Conservation (phyloP, 2,888 invertebrate genomes). For the Melanotus villosus region DNA sequence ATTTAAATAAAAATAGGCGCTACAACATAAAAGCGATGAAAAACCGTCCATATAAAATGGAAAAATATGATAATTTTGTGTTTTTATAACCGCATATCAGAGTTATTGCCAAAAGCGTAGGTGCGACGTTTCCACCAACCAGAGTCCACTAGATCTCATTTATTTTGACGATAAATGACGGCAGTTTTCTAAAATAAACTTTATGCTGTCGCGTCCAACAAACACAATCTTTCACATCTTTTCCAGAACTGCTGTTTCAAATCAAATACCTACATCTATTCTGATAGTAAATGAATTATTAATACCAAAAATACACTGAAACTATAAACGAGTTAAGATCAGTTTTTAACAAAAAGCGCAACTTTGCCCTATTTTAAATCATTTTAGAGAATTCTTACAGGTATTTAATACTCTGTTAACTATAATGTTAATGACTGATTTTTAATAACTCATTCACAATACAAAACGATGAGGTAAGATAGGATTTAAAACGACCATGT, state of each 20-base stretch:
- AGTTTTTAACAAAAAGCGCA: too few relatives aligned
- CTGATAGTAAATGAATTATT: background rate
- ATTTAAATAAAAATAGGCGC: constrained; percentile 23
- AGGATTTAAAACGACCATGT: too few relatives aligned
- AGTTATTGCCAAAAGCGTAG: constrained; percentile 33
- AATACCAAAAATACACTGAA: too few relatives aligned
- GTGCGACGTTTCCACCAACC: constrained; percentile 7
- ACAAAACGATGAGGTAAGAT: too few relatives aligned
- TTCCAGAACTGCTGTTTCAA: background rate
- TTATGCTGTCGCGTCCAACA: constrained; percentile 13
- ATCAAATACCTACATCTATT: constrained; percentile 1
- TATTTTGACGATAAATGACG: constrained; percentile 29
- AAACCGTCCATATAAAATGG: constrained; percentile 12
- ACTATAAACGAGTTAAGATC: too few relatives aligned
- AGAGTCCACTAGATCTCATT: constrained; percentile 17
- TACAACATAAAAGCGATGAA: constrained; percentile 7
- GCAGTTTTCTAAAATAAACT: constrained; percentile 33
- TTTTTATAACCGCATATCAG: constrained; percentile 23
- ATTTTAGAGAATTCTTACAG: too few relatives aligned
- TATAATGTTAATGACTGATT: too few relatives aligned
- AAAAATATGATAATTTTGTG: constrained; percentile 21
- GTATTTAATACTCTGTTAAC: too few relatives aligned
- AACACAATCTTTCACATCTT: constrained; percentile 14
- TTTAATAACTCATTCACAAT: too few relatives aligned
- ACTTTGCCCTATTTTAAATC: too few relatives aligned